phyloP scores from a whole-genome alignment of 2,888 invertebrate species.

The Chydorus sphaericus region DNA sequence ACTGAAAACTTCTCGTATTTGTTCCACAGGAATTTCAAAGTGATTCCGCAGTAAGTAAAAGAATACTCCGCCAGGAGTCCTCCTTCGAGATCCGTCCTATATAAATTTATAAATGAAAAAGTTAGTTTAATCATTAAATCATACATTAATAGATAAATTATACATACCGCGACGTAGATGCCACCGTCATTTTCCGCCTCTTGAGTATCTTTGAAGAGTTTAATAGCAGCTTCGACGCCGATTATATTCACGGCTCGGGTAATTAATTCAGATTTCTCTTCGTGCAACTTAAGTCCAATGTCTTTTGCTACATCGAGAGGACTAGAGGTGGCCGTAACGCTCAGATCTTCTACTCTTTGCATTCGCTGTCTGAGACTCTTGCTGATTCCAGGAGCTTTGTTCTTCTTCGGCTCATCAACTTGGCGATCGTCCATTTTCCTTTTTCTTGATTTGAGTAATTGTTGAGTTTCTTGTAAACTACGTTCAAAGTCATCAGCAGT shows the following conservation, averaged over 20 bases:
- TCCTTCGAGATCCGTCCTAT: conserved; percentile 58
- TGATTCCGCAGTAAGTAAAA: conserved; percentile 57
- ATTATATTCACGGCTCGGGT: conserved; percentile 50
- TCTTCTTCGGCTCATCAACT: neutral
- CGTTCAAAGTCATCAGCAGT: conserved; percentile 10
- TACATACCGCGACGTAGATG: conserved; percentile 61
- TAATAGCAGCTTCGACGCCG: conserved; percentile 56
- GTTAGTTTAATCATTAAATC: neutral
- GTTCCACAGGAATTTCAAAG: conserved; percentile 28
- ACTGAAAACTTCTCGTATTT: conserved; percentile 19
- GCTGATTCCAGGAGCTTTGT: neutral
- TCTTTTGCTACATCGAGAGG: conserved; percentile 49
- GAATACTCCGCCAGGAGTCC: conserved; percentile 77
- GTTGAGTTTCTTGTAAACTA: conserved; percentile 3
- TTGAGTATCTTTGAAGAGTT: conserved; percentile 63
- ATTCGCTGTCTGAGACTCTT: neutral
- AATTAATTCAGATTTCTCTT: conserved; percentile 56
- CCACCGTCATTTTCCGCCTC: conserved; percentile 68
- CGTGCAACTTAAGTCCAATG: conserved; percentile 54
- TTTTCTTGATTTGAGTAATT: neutral
- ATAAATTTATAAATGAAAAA: conserved; percentile 17
- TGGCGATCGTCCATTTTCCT: conserved; percentile 5
- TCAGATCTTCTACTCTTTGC: conserved; percentile 39
- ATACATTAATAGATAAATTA: neutral
- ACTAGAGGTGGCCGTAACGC: conserved; percentile 35